phyloP scores from a whole-genome alignment of 2,113 vertebrate species.

The Malaclemys terrapin region DNA sequence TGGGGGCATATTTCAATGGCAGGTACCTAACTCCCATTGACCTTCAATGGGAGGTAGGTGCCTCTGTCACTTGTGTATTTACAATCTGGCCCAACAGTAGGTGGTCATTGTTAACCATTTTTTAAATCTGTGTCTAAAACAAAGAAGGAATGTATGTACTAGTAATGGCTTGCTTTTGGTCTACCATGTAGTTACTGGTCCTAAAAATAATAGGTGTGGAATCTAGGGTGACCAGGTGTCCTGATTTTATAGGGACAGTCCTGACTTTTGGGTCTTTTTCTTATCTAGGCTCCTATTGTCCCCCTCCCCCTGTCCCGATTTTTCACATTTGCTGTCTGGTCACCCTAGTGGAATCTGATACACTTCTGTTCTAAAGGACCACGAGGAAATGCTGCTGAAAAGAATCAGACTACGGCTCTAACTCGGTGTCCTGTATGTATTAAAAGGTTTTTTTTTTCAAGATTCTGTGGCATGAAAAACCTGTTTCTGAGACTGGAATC shows the following conservation, averaged over 20 bases:
- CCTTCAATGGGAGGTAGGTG: not conserved
- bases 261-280: too few species aligned
- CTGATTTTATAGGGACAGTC: too few species aligned
- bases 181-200: not conserved
- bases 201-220: not conserved
- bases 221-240: not conserved
- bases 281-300: too few species aligned
- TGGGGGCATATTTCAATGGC: not conserved
- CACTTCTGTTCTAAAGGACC: not conserved
- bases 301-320: too few species aligned
- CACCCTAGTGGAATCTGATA: not conserved
- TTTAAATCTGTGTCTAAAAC: conserved; percentile 31
- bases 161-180: not conserved
- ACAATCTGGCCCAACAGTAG: not conserved
- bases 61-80: conserved; percentile 56
- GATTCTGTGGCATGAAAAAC: not conserved
- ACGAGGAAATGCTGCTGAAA: not conserved
- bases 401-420: not conserved
- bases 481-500: not conserved
- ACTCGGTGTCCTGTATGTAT: not conserved
- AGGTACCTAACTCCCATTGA: conserved; percentile 1
- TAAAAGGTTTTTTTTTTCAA: not conserved
- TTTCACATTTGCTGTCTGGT: too few species aligned
- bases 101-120: conserved; percentile 32
- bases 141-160: conserved; percentile 35